Conservation (phyloP, 2,797 vertebrate species). For the Chaenodraco wilsoni region DNA sequence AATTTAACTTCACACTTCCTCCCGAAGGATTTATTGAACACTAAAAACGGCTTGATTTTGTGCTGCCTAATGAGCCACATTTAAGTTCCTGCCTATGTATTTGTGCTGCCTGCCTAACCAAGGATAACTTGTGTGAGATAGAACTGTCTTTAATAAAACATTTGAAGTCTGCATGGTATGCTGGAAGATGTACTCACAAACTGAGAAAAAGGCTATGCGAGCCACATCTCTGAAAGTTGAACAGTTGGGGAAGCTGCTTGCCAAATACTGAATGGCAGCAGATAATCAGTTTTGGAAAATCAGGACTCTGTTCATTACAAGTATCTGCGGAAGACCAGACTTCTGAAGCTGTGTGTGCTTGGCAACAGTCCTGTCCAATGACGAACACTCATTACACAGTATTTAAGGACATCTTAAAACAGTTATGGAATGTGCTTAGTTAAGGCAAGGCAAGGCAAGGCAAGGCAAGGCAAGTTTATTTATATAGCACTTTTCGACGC, state of each 20-base stretch:
- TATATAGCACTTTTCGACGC: too few species aligned
- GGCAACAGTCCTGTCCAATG: constrained; percentile 30
- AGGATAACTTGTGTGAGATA: constrained; percentile 28
- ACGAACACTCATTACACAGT: constrained; percentile 55
- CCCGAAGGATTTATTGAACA: constrained; percentile 40
- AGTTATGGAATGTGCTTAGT: constrained; percentile 45
- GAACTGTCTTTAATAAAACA: constrained; percentile 36
- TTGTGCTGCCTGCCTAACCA: constrained; percentile 31
- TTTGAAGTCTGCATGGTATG: constrained; percentile 22
- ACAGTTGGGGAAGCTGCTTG: constrained; percentile 66
- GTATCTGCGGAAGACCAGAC: constrained; percentile 56
- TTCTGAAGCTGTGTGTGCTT: constrained; percentile 44
- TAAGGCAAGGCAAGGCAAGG: too few species aligned
- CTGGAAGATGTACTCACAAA: constrained; percentile 39
- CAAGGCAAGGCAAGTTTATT: too few species aligned
- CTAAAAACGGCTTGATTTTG: constrained; percentile 46
- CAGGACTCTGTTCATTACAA: constrained; percentile 57
- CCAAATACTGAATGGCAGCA: constrained; percentile 64
- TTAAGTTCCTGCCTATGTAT: constrained; percentile 37
- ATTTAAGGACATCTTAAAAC: constrained; percentile 54
- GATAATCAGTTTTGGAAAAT: constrained; percentile 63
- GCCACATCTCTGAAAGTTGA: constrained; percentile 49
- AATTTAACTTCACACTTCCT: constrained; percentile 49
- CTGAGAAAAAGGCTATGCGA: constrained; percentile 15
- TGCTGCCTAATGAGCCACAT: constrained; percentile 50